Evolutionary conservation across 2,797 vertebrate species (phyloP).

Genomic region (Acanthurus tractus): DNA sequence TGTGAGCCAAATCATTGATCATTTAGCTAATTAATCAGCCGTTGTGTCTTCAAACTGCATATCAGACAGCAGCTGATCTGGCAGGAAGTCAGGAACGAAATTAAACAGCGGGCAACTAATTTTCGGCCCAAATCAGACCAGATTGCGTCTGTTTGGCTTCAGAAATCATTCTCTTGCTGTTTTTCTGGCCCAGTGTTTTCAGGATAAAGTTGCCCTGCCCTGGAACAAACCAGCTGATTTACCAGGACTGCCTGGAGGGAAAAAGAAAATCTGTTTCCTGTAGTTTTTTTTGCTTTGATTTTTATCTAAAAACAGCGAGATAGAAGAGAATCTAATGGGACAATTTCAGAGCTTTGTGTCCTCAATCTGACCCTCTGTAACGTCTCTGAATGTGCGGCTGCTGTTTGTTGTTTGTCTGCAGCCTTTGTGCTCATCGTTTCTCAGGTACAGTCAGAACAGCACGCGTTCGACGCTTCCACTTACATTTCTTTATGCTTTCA

Average conservation of each 20-base stretch:
- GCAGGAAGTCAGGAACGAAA: neutral
- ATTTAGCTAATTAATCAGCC: neutral
- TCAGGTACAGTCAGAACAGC: neutral
- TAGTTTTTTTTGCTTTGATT: neutral
- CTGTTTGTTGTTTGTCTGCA: neutral
- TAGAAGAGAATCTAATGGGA: neutral
- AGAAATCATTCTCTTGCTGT: neutral
- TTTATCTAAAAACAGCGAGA: neutral
- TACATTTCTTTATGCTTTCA: slow-evolving; percentile 17
- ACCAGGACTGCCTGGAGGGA: too few relatives aligned
- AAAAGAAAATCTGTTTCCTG: neutral
- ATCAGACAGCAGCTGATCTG: neutral
- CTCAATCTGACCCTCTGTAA: slow-evolving; percentile 20
- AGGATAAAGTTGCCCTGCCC: too few relatives aligned
- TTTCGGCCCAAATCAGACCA: neutral
- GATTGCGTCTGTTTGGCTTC: neutral
- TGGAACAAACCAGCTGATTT: neutral
- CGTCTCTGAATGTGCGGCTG: neutral
- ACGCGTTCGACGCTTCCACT: neutral
- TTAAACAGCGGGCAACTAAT: neutral
- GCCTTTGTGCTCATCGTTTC: neutral
- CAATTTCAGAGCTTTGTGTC: slow-evolving; percentile 10
- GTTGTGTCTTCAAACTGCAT: neutral
- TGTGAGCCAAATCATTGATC: neutral
- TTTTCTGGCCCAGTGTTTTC: too few relatives aligned